phyloP scores from a whole-genome alignment of 35 echinoderm and acorn worm species.

The Apostichopus japonicus region DNA sequence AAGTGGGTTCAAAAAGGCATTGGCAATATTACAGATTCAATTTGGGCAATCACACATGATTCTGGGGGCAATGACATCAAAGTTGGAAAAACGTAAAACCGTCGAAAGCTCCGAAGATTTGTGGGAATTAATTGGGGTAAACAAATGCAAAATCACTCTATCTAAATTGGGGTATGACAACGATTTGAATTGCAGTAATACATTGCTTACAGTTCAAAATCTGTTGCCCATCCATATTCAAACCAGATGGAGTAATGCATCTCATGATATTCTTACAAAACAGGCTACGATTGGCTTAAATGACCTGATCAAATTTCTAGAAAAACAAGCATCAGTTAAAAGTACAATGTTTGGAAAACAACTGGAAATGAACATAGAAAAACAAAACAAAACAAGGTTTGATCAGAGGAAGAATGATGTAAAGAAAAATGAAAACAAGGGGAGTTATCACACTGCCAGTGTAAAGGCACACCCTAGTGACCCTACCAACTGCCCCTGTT shows the following conservation, averaged over 20 bases:
- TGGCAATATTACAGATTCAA: conserved; percentile 17
- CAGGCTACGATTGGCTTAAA: background rate
- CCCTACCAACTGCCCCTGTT: conserved; percentile 7
- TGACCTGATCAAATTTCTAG: conserved; percentile 7
- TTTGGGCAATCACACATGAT: conserved; percentile 55
- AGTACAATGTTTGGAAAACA: conserved; percentile 44
- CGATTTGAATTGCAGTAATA: conserved; percentile 46
- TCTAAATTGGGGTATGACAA: conserved; percentile 53
- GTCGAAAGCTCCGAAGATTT: conserved; percentile 7
- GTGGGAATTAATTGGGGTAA: conserved; percentile 32
- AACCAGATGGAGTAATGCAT: conserved; percentile 11
- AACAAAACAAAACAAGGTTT: background rate
- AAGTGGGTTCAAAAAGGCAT: conserved; percentile 17
- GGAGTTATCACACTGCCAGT: conserved; percentile 7
- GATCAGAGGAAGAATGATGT: background rate
- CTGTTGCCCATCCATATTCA: conserved; percentile 36
- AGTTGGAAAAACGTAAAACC: background rate
- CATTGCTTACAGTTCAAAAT: conserved; percentile 48
- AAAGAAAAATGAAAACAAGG: background rate
- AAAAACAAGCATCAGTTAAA: conserved; percentile 31
- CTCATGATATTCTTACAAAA: conserved; percentile 30
- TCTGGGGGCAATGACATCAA: conserved; percentile 8
- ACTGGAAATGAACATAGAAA: conserved; percentile 28
- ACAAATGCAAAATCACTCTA: conserved; percentile 54
- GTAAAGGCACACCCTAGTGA: background rate